Conservation (phyloP, 2,113 vertebrate species). For the Cariama cristata region DNA sequence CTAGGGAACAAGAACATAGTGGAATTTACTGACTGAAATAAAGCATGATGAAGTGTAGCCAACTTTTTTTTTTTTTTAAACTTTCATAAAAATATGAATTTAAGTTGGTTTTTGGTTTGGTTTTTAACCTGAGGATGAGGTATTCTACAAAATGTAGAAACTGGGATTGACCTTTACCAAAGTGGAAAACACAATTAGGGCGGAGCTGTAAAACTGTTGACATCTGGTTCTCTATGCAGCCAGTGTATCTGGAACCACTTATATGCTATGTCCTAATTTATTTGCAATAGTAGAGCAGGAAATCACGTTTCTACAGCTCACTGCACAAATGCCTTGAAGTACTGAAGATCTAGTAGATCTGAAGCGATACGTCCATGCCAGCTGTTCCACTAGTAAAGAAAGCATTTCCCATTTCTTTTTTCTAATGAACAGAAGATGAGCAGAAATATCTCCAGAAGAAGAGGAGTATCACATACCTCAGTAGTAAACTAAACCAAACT, state of each 20-base stretch:
- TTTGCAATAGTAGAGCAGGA: constrained; percentile 3
- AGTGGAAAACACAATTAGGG: background rate
- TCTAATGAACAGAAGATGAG: background rate
- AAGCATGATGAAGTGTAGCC: background rate
- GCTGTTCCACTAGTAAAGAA: background rate
- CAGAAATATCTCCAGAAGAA: background rate
- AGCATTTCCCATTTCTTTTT: background rate
- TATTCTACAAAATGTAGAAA: background rate
- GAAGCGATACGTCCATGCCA: background rate
- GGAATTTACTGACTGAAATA: background rate
- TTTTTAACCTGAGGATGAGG: background rate
- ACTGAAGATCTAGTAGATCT: background rate
- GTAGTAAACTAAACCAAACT: background rate
- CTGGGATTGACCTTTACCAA: background rate
- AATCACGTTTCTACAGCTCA: background rate
- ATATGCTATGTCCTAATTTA: background rate
- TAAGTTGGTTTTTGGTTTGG: too few relatives aligned
- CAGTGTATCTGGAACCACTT: constrained; percentile 22
- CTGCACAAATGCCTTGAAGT: background rate
- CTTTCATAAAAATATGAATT: background rate
- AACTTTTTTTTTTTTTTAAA: background rate
- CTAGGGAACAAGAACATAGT: background rate
- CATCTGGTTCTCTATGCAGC: background rate
- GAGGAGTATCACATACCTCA: background rate
- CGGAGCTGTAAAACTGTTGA: background rate